Conservation (phyloP, 2,113 vertebrate genomes). For the Cephalopholis sonnerati region DNA sequence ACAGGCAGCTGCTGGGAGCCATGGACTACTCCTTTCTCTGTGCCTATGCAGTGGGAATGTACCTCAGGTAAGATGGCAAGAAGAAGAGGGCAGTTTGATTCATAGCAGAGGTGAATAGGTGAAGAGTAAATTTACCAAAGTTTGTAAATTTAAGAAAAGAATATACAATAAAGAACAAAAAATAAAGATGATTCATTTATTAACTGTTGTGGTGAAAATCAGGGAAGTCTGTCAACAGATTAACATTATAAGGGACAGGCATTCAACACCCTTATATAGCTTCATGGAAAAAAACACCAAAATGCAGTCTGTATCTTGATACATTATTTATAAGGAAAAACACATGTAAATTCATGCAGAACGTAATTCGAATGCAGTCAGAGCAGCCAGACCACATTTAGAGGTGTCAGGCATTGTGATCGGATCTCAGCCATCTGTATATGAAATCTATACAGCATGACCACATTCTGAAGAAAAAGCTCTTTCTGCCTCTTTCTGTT, state of each 20-base stretch:
- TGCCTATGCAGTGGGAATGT: conserved; percentile 96
- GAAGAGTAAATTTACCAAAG: not conserved
- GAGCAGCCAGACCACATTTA: not conserved
- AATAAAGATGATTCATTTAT: not conserved
- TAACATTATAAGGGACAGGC: not conserved
- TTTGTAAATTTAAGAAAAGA: not conserved
- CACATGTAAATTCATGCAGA: not conserved
- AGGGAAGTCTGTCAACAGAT: not conserved
- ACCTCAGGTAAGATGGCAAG: conserved; percentile 88
- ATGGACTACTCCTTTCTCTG: conserved; percentile 97
- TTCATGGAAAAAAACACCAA: not conserved
- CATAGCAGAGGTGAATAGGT: not conserved
- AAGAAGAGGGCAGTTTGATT: not conserved
- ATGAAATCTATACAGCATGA: too few relatives aligned
- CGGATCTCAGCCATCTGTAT: not conserved
- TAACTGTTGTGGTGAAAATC: not conserved
- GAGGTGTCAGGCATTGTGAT: not conserved
- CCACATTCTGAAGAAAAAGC: too few relatives aligned
- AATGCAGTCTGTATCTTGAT: not conserved
- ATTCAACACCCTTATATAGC: not conserved
- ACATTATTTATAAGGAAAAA: not conserved
- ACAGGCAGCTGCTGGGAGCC: conserved; percentile 92
- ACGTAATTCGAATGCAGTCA: not conserved
- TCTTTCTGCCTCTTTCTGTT: too few relatives aligned
- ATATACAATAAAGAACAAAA: not conserved